phyloP scores from a whole-genome alignment of 1,140 invertebrate genomes.

The Lordiphosa mommai region DNA sequence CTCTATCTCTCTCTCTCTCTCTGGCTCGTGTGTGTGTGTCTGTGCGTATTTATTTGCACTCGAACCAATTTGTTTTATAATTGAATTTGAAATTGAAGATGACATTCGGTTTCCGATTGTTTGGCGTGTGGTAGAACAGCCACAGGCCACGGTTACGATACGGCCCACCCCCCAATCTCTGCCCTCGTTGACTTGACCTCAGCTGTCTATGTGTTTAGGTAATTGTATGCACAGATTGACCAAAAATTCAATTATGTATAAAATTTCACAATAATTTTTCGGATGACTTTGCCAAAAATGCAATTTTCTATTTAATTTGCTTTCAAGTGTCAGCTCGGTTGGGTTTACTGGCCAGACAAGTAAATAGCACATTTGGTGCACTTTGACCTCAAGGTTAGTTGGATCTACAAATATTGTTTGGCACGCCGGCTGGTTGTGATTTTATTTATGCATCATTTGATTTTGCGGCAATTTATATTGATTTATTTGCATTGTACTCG shows the following conservation, averaged over 20 bases:
- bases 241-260: slow-evolving; percentile 79
- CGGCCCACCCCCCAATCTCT: slow-evolving; percentile 12
- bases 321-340: slow-evolving; percentile 69
- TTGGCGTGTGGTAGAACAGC: slow-evolving; percentile 66
- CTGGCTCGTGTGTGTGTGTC: slow-evolving; percentile 13
- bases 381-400: slow-evolving; percentile 65
- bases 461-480: slow-evolving; percentile 67
- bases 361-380: slow-evolving; percentile 23
- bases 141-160: slow-evolving; percentile 38
- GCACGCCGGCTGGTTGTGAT: slow-evolving; percentile 42
- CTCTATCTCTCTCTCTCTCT: not conserved
- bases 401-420: slow-evolving; percentile 52
- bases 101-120: slow-evolving; percentile 77
- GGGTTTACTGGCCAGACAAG: slow-evolving; percentile 30
- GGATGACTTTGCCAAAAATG: slow-evolving; percentile 58
- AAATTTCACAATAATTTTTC: slow-evolving; percentile 74
- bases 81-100: slow-evolving; percentile 80
- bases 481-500: slow-evolving; percentile 51
- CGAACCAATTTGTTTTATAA: slow-evolving; percentile 79
- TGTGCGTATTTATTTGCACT: slow-evolving; percentile 62
- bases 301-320: slow-evolving; percentile 79
- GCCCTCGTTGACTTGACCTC: slow-evolving; percentile 46
- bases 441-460: slow-evolving; percentile 72
- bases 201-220: slow-evolving; percentile 56
- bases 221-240: slow-evolving; percentile 61